Evolutionary conservation across 2,888 invertebrate species (phyloP), one percentile per base, ranked within the genome.

Genomic region (Hemistola chrysoprasaria): DNA sequence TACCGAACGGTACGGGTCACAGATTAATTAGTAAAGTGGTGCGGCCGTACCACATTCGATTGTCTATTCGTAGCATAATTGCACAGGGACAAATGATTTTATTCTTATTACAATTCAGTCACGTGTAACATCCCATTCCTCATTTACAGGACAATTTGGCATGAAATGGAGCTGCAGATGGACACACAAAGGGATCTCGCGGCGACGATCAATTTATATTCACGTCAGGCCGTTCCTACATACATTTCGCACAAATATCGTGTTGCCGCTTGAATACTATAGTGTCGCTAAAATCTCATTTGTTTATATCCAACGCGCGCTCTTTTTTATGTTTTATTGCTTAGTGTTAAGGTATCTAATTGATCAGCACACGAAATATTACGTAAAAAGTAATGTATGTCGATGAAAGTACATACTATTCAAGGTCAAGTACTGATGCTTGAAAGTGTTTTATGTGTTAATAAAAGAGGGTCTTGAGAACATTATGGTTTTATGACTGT

Each of bases 121-220:
- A 40, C 43, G 45, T 43, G 35, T 16, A 16, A 16, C 20, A 22
- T 24, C 22, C 34, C 34, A 29, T 36, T 37, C 33, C 24, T 49
- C 35, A 44, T 49, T 49, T 45, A 29, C 32, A 50, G 36, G 37
- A 42, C 40, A 35, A 48, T 48, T 50, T 43, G 45, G 40, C 36
- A 40, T 41, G 34, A 42, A 50, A 49, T 39, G 25, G 31, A 11
- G 16, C 41, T 43, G 22, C 24, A 40, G 25, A 37, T 35, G 38
- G 46, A 38, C 30, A 35, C 22, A 42, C 38, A 50, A 48, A 46
- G 46, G 33, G 35, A 22, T 33, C 28, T 21, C 21, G 36, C 38
- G 47, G 36, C 38, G 47, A 40, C 47, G 23, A 34, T 38, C 34
- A 49, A 32, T 53, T 46, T 36, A 26, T 33, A 53, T 50, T 48